These are phyloP conservation scores for Agraylea sexmaculata DNA, from an alignment of 1,140 invertebrate species.

Conservation along the genomic window DNA sequence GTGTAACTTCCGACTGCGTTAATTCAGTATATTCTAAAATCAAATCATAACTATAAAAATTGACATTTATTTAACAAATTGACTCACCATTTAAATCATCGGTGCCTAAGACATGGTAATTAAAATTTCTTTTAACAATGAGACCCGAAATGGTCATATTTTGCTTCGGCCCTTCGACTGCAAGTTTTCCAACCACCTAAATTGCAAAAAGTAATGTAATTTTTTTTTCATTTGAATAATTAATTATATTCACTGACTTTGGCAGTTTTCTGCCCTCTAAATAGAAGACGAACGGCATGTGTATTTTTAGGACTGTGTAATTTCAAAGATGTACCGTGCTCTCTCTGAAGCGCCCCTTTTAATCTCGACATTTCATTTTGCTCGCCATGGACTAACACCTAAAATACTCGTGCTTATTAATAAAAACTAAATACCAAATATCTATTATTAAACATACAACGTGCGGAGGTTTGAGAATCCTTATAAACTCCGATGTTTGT, in stretches of 20 bases:
- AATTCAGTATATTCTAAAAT: slow-evolving; percentile 87
- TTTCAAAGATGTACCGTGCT: slow-evolving; percentile 85
- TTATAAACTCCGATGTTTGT: slow-evolving; percentile 96
- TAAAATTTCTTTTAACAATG: slow-evolving; percentile 95
- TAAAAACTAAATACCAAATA: neutral
- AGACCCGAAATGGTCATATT: slow-evolving; percentile 80
- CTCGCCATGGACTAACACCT: slow-evolving; percentile 95
- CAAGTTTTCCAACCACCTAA: slow-evolving; percentile 79
- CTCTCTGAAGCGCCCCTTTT: slow-evolving; percentile 84
- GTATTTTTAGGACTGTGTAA: slow-evolving; percentile 96
- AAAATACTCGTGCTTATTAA: slow-evolving; percentile 6
- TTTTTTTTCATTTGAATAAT: slow-evolving; percentile 5
- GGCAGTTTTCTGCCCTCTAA: slow-evolving; percentile 94
- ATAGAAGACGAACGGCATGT: slow-evolving; percentile 83
- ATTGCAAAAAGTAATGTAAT: slow-evolving; percentile 2
- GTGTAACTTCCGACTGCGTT: slow-evolving; percentile 82
- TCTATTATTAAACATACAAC: slow-evolving; percentile 50
- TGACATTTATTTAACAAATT: slow-evolving; percentile 2
- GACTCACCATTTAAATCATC: slow-evolving; percentile 76
- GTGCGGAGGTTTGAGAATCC: slow-evolving; percentile 87
- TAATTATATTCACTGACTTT: slow-evolving; percentile 53
- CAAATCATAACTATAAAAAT: slow-evolving; percentile 8
- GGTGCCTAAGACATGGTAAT: slow-evolving; percentile 89
- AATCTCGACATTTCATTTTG: slow-evolving; percentile 97
- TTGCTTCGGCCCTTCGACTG: slow-evolving; percentile 67